Conservation (phyloP, 2,113 vertebrate species). For the Phycodurus eques region DNA sequence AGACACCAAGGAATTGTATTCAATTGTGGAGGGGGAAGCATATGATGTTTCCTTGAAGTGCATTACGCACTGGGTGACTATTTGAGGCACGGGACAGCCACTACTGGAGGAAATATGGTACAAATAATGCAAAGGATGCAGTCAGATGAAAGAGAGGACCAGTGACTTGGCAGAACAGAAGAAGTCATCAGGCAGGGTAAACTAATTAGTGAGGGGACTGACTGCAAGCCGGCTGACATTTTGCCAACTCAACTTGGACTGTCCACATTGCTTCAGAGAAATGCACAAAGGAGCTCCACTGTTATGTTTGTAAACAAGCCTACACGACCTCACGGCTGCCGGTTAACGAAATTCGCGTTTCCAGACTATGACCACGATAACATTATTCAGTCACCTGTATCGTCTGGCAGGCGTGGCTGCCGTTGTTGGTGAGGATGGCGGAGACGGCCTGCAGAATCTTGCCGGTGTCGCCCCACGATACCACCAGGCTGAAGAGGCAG, state of each 20-base stretch:
- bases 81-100: background rate
- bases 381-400: conserved; percentile 83
- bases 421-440: conserved; percentile 97
- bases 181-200: conserved; percentile 46
- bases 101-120: background rate
- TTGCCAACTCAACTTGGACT: conserved; percentile 58
- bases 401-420: conserved; percentile 96
- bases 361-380: background rate
- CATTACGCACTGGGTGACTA: background rate
- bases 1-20: background rate
- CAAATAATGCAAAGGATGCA: background rate
- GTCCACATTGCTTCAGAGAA: conserved; percentile 37
- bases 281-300: conserved; percentile 15
- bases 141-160: conserved; percentile 3
- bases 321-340: background rate
- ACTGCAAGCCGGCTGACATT: conserved; percentile 49
- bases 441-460: conserved; percentile 95
- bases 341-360: background rate
- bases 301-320: conserved; percentile 1
- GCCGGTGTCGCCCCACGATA: conserved; percentile 97
- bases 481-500: conserved; percentile 97
- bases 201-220: conserved; percentile 44
- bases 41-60: background rate
- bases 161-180: conserved; percentile 48
- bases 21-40: too few relatives aligned